Base-by-base conservation (phyloP, 2,888 invertebrate species). In the Chymomyza amoena region DNA sequence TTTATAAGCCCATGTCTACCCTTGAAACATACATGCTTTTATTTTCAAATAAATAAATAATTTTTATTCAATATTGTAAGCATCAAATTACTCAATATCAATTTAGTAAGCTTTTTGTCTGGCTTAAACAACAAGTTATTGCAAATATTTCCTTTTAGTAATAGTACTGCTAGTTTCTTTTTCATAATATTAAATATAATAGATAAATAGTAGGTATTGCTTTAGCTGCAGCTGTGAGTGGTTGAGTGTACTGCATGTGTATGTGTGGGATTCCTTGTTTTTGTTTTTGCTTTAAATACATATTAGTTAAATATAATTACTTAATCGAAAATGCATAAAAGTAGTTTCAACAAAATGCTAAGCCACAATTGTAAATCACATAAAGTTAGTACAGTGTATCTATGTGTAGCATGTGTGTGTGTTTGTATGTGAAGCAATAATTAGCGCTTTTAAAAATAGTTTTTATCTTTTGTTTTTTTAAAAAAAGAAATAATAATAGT, bases 321-420 rank as follows among this genome's bases (percentile, higher is more conserved):
- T 15, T 72, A 72, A 75, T 81, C 16, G 16, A 18, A 57, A 80
- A 64, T 72, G 60, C 36, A 25, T 72, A 72, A 78, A 70, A 69
- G 50, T 66, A 74, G 68, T 73, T 50, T 63, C 45, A 77, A 79
- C 70, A 72, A 69, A 36, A 73, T 64, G 36, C 51, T 84, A 86
- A 86, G 84, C 86, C 84, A 84, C 84, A 81, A 75, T 81, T 79
- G 67, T 73, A 80, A 84, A 84, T 86, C 84, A 84, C 84, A 84
- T 86, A 77, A 73, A 66, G 52, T 80, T 76, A 69, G 72, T 45
- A 64, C 4, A 75, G 52, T 66, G 68, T 32, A 6, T 32, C 32
- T 7, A 32, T 20, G 20, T 9, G 54, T 20, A 25, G 25, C 25
- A 16, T 9, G 54, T 54, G 54, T 20, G 7, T 54, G 16, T 20